These are phyloP conservation scores for Chlorodrepanis virens DNA, from an alignment of 2,113 vertebrate genomes.

Conservation along the genomic window DNA sequence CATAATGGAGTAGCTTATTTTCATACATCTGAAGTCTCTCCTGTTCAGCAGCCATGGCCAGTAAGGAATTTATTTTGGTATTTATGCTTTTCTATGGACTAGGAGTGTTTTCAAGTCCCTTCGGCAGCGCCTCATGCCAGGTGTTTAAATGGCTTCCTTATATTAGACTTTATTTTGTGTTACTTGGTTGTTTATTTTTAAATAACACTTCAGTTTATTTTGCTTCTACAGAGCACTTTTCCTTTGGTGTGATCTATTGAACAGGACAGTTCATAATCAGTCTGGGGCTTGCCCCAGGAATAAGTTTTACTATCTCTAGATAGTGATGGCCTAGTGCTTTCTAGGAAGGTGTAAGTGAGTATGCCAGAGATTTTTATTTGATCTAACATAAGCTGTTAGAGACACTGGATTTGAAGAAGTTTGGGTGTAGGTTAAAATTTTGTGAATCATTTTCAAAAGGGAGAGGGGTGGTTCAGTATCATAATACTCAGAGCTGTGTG, in stretches of 20 bases:
- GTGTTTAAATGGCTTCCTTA: neutral
- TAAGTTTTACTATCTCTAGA: neutral
- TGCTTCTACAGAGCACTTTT: neutral
- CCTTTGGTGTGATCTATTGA: neutral
- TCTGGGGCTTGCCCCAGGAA: neutral
- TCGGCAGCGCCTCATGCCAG: rapidly evolving
- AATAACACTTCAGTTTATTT: neutral
- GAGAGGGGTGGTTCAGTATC: neutral
- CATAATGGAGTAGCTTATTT: slow-evolving; percentile 89
- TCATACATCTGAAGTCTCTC: slow-evolving; percentile 72
- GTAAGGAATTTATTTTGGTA: slow-evolving; percentile 67
- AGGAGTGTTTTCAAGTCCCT: neutral
- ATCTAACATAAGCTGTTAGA: neutral
- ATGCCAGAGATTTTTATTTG: neutral
- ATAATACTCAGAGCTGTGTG: neutral
- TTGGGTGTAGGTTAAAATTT: neutral
- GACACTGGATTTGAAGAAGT: neutral
- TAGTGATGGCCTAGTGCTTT: neutral
- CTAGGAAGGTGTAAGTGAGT: neutral
- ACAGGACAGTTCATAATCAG: neutral
- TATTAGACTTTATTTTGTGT: neutral
- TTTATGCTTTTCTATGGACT: neutral
- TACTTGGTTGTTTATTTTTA: neutral
- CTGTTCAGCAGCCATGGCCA: slow-evolving; percentile 76
- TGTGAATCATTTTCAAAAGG: neutral